Base-by-base conservation (phyloP, 2,888 invertebrate species). In the Pristionchus fissidentatus region DNA sequence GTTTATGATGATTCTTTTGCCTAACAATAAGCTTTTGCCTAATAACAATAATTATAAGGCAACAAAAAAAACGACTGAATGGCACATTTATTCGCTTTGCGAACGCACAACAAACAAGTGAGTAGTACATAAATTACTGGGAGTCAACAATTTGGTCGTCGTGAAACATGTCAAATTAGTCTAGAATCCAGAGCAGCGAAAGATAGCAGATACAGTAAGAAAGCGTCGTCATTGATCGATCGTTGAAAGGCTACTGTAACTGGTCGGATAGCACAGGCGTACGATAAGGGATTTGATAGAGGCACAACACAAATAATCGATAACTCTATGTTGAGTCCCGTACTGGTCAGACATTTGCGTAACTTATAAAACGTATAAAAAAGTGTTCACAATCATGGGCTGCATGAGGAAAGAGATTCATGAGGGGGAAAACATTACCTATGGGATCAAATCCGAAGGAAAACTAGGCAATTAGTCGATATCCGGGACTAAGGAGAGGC, bases 71-170 rank as follows among this genome's bases (percentile, higher is more conserved):
- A n/a, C n/a, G n/a, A 70, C 70, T 70, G 75, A 77, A 77, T 77
- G 75, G 75, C 75, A 77, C 75, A 77, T 77, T 77, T 77, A 77
- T 77, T 77, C 75, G 75, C 75, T 77, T 49, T 29, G 75, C 75
- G 75, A 77, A 49, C 10, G 75, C 49, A 77, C 49, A 77, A 77
- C 49, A 15, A 49, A 49, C 75, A 46, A 77, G 46, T 77, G 49
- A 77, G 75, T 10, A n/a, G n/a, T 70, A 70, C 70, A 70, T 70
- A 70, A 70, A 70, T 70, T 70, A 70, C 70, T 70, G 43, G 13
- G 32, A 5, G 49, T 10, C 22, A 77, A 77, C 49, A 77, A 77
- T 77, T 77, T 77, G 75, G 75, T 77, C 41, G 41, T 70, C 41
- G 41, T 70, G 10, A 70, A 70, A 43, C 70, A 70, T 70, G 70